phyloP scores from a whole-genome alignment of 2,888 invertebrate species.

The Tanytarsus gracilentus region DNA sequence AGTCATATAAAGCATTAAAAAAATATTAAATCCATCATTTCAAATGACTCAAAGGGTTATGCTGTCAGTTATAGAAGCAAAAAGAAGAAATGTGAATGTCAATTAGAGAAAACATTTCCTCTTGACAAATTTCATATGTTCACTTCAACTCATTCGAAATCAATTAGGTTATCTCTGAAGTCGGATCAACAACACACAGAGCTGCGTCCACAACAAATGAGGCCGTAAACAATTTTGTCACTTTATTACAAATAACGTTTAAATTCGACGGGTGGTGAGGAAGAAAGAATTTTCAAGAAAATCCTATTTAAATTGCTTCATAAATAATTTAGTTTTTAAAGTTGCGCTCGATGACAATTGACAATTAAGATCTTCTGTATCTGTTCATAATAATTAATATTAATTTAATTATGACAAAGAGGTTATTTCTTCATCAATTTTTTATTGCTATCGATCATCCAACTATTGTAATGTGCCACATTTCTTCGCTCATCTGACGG shows the following conservation, averaged over 20 bases:
- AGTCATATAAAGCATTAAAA: too few relatives aligned
- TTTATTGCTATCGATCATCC: too few relatives aligned
- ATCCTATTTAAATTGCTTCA: too few relatives aligned
- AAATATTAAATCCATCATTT: background rate
- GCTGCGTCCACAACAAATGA: background rate
- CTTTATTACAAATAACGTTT: constrained; percentile 21
- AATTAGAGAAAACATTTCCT: background rate
- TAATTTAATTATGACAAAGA: too few relatives aligned
- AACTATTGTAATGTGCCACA: too few relatives aligned
- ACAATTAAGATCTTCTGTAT: too few relatives aligned
- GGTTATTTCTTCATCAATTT: too few relatives aligned
- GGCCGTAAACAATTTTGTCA: constrained; percentile 19
- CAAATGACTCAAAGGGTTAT: constrained; percentile 13
- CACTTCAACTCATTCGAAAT: constrained; percentile 14
- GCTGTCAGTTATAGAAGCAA: constrained; percentile 4
- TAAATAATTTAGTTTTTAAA: too few relatives aligned
- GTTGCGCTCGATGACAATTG: too few relatives aligned
- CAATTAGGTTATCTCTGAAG: constrained; percentile 23
- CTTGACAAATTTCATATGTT: constrained; percentile 19
- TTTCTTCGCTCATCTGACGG: too few relatives aligned
- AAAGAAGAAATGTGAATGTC: background rate
- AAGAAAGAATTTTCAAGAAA: background rate
- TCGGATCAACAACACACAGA: constrained; percentile 19
- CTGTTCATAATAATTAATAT: too few relatives aligned
- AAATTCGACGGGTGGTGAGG: too few relatives aligned